Evolutionary conservation across 2,113 vertebrate species (phyloP), one percentile per base, ranked within the genome.

Genomic region (Proteles cristata): DNA sequence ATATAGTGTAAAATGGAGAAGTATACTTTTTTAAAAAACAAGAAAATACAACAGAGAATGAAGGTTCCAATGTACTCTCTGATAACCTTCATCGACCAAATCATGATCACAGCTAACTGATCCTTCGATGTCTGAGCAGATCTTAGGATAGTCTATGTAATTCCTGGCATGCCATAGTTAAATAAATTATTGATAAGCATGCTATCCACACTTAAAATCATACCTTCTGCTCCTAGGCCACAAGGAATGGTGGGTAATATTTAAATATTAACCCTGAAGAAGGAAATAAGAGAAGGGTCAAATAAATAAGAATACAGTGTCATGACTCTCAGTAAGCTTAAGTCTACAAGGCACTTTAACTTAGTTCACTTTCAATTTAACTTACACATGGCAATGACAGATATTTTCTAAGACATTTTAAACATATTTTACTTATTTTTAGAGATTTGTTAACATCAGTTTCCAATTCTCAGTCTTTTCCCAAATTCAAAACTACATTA

Each of bases 241-340:
- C 33, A 69, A n/a, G 31, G 19, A 94, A 35, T 45, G 15, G 55
- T 35, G 50, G 23, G 7, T n/a, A 95, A 21, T 82, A 81, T 95
- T 96, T 95, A 96, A 93, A 93, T 94, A 95, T 45, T 85, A 92
- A 90, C 48, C 73, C 68, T 76, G 66, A 94, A 87, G 86, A 94
- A 74, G 58, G 53, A 90, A 92, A 80, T 91, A 43, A 65, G 17
- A 80, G 21, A 82, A 88, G 8, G 28, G 21, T 93, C n/a, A 97
- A 80, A 95, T 92, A 84, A 88, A 48, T 76, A 88, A 85, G n/a
- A 82, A 81, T 63, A 82, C 39, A 74, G 1, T 48, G 17, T 17
- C 66, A 48, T 89, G 58, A 74, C 10, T 92, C 2, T 84, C 28
- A 21, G 9, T 50, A 82, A 94, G 55, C 8, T 88, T 90, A 12